Base-by-base conservation (phyloP, 2,113 vertebrate genomes). In the Macheiramphus alcinus region DNA sequence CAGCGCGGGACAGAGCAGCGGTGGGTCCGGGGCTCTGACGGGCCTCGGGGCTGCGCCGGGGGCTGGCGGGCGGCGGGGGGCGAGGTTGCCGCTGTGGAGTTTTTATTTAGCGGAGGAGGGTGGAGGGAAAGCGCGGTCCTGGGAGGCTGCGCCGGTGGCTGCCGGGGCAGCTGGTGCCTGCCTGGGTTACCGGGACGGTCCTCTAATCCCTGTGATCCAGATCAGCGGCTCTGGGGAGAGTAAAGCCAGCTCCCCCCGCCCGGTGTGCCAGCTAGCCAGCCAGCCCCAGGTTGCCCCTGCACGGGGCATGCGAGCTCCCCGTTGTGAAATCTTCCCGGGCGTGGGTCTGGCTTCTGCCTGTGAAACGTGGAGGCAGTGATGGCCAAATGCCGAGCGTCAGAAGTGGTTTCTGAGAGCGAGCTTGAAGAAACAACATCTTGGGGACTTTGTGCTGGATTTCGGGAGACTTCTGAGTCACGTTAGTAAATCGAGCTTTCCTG, bases 231-330 rank as follows among this genome's bases (percentile, higher is more conserved):
- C 48, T 7, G 53, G 6, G 58, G 32, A 58, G n/a, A 5, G 42
- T 4, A 2, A 9, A 25, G 36, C 31, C 71, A 7, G 50, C 11
- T 31, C 7, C 43, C 50, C 38, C 29, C 11, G 16, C 34, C 55
- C 62, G n/a, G 10, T 7, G 3, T 3, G 36, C 14, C n/a, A 1
- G 36, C 14, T 32, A 1, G 45, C 47, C 23, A 50, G 48, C 48
- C 32, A 1, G 45, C 52, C 45, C 31, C 23, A 0, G 29, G 3
- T 1, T 13, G 22, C 10, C n/a, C 8, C 20, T 8, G 31, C 70
- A 7, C 17, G 1, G 9, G 21, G 58, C 59, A 1, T 4, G 45
- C 8, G 66, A 29, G 7, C 13, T 18, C 36, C 10, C 7, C 10
- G 0, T 38, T 72, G 78, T 53, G 61, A 47, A 29, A 4, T 5